These are phyloP conservation scores for Hyperoplus immaculatus DNA, from an alignment of 2,797 vertebrate species.

Conservation along the genomic window DNA sequence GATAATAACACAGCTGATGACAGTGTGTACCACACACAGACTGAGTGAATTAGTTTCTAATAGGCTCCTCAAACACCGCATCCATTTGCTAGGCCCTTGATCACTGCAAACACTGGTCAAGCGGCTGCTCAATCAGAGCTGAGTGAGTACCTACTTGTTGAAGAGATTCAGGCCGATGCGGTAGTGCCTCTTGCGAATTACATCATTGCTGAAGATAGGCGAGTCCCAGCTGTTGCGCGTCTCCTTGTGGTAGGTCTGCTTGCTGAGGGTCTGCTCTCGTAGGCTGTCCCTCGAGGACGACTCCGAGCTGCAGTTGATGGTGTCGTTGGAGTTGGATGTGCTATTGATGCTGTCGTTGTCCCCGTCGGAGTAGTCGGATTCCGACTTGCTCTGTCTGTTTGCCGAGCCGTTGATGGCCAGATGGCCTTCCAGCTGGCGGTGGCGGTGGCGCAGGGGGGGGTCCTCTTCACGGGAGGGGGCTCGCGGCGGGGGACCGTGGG, in stretches of 20 bases:
- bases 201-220: slow-evolving; percentile 96
- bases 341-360: slow-evolving; percentile 99
- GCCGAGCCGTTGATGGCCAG: slow-evolving; percentile 94
- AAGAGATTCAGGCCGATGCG: slow-evolving; percentile 98
- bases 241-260: slow-evolving; percentile 99
- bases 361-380: slow-evolving; percentile 97
- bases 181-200: slow-evolving; percentile 96
- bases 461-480: slow-evolving; percentile 89
- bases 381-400: slow-evolving; percentile 95
- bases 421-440: slow-evolving; percentile 92
- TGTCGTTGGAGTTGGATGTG: slow-evolving; percentile 99
- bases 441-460: slow-evolving; percentile 88
- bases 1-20: slow-evolving; percentile 5
- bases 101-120: slow-evolving; percentile 18
- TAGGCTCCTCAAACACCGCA: slow-evolving; percentile 9
- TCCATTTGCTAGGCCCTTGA: slow-evolving; percentile 5
- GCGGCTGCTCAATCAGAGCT: slow-evolving; percentile 23
- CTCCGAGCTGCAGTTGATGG: slow-evolving; percentile 98
- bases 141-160: slow-evolving; percentile 92
- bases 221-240: slow-evolving; percentile 99
- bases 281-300: slow-evolving; percentile 95
- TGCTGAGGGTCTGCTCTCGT: slow-evolving; percentile 95
- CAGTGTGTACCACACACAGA: slow-evolving; percentile 7
- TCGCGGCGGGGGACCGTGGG: slow-evolving; percentile 88
- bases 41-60: slow-evolving; percentile 6